Evolutionary conservation across 2,888 invertebrate species (phyloP).

Genomic region (Crematogaster levior): DNA sequence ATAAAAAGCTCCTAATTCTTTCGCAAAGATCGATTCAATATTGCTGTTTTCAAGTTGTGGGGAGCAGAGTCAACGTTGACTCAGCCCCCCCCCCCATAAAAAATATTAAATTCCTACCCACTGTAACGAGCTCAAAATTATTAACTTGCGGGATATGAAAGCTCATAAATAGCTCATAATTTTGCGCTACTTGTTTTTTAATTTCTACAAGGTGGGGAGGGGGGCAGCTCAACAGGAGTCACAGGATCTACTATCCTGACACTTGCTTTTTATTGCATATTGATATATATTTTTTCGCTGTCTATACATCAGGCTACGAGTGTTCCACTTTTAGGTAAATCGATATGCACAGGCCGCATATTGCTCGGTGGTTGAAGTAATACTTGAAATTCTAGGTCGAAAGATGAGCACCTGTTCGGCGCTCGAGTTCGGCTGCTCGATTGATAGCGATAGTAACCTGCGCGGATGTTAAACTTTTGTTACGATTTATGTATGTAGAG

Average conservation of each 20-base stretch:
- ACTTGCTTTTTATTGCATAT: neutral
- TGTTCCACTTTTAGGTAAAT: slow-evolving; percentile 61
- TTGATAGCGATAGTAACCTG: slow-evolving; percentile 25
- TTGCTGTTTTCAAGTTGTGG: no score
- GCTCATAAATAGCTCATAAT: no score
- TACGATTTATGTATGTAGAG: slow-evolving; percentile 32
- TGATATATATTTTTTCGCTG: slow-evolving; percentile 21
- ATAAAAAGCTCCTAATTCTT: no score
- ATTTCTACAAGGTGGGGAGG: no score
- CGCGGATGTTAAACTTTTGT: slow-evolving; percentile 20
- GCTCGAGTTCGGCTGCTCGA: slow-evolving; percentile 44
- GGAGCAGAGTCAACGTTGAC: no score
- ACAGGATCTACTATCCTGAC: neutral
- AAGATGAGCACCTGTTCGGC: slow-evolving; percentile 45
- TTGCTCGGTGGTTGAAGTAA: slow-evolving; percentile 47
- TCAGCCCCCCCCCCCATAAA: no score
- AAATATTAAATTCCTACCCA: no score
- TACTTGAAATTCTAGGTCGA: slow-evolving; percentile 65
- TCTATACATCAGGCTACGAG: slow-evolving; percentile 19
- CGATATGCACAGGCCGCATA: slow-evolving; percentile 63
- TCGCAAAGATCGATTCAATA: no score
- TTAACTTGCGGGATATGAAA: no score
- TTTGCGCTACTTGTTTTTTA: no score
- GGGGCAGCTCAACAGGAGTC: no score
- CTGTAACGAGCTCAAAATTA: no score